phyloP scores from a whole-genome alignment of 2,113 vertebrate genomes.

The Oreochromis tanganicae region DNA sequence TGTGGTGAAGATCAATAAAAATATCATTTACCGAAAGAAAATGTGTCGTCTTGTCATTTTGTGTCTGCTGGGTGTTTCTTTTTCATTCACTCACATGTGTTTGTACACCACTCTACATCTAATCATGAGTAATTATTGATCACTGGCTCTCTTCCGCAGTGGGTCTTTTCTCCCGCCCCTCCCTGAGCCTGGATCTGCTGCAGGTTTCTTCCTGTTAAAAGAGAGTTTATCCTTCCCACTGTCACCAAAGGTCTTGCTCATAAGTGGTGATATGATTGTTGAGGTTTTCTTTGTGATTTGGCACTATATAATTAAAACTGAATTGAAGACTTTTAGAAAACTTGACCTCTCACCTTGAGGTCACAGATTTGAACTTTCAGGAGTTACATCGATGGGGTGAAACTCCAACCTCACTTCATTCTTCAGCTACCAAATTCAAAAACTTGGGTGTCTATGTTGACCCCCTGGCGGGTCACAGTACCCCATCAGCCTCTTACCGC shows the following conservation, averaged over 20 bases:
- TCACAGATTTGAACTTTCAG: not conserved
- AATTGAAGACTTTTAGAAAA: not conserved
- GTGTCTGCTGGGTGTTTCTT: not conserved
- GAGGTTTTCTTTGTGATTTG: not conserved
- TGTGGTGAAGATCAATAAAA: slow-evolving; percentile 82
- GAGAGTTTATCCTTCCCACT: not conserved
- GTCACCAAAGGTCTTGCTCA: not conserved
- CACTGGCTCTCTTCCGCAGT: not conserved
- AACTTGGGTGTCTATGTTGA: too few relatives aligned
- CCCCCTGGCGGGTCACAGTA: too few relatives aligned
- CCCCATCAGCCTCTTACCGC: not conserved
- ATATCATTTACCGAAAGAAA: slow-evolving; percentile 70
- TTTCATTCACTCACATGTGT: not conserved
- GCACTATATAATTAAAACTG: not conserved
- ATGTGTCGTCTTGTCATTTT: not conserved
- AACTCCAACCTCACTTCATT: not conserved
- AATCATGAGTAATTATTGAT: not conserved
- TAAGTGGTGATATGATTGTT: not conserved
- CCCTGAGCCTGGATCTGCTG: not conserved
- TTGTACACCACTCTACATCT: not conserved
- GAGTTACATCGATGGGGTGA: not conserved
- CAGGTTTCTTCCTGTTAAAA: not conserved
- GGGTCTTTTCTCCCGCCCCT: not conserved
- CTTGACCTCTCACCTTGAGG: not conserved
- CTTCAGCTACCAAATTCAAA: not conserved